phyloP scores from a whole-genome alignment of 2,888 invertebrate species.

The Dicyrtoma fusca region DNA sequence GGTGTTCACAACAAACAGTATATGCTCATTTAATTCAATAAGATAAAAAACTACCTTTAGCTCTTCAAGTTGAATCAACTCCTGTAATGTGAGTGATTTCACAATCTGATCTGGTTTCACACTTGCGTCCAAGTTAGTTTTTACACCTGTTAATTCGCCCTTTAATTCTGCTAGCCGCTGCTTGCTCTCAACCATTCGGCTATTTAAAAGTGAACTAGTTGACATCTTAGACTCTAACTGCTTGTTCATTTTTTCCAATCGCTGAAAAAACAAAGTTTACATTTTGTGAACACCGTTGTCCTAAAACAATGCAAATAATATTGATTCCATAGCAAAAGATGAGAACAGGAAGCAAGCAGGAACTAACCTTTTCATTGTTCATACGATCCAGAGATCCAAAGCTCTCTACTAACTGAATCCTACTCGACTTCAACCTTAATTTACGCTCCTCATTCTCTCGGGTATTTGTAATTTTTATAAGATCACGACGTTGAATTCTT shows the following conservation, averaged over 20 bases:
- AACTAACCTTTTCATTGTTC: slow-evolving; percentile 21
- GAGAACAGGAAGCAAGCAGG: too few species aligned
- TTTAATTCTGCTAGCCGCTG: background rate
- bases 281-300: too few species aligned
- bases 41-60: slow-evolving; percentile 29
- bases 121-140: slow-evolving; percentile 7
- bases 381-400: slow-evolving; percentile 22
- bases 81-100: slow-evolving; percentile 23
- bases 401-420: slow-evolving; percentile 13
- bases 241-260: slow-evolving; percentile 36
- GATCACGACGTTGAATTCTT: slow-evolving; percentile 14
- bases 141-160: background rate
- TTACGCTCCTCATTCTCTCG: slow-evolving; percentile 21
- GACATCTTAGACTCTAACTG: slow-evolving; percentile 11
- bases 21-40: too few species aligned
- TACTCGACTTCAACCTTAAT: slow-evolving; percentile 13
- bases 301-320: too few species aligned
- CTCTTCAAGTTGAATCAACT: slow-evolving; percentile 30
- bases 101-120: slow-evolving; percentile 25
- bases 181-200: background rate
- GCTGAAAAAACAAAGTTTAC: slow-evolving; percentile 15
- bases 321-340: too few species aligned
- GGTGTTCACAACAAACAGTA: too few species aligned
- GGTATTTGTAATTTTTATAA: slow-evolving; percentile 13
- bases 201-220: background rate